A percentile compares a stretch with the other conserved stretches of the same genome.
Evolutionary conservation across 2,113 vertebrate species (phyloP).

Genomic region (Oophaga pumilio): DNA sequence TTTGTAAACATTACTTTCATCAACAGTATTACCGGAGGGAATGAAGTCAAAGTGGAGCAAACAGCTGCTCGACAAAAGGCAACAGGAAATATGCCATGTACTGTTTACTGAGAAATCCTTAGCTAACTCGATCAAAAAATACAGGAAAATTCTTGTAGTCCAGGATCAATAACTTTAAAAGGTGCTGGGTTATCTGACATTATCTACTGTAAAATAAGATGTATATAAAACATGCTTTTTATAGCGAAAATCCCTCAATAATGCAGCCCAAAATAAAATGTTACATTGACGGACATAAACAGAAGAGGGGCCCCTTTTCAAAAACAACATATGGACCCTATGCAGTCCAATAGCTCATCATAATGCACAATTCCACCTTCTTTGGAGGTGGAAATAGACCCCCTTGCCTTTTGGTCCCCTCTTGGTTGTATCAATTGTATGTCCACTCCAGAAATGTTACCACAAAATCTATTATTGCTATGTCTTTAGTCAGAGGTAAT

Average conservation of each 20-base stretch:
- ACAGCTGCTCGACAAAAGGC: background rate
- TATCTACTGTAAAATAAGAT: background rate
- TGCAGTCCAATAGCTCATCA: too few relatives aligned
- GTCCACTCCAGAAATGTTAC: too few relatives aligned
- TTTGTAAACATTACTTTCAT: constrained; percentile 32
- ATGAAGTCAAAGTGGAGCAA: background rate
- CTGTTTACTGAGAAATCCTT: background rate
- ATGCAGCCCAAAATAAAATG: background rate
- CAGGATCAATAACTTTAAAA: background rate
- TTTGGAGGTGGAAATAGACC: too few relatives aligned
- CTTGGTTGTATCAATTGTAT: too few relatives aligned
- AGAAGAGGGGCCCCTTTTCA: too few relatives aligned
- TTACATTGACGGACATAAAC: too few relatives aligned
- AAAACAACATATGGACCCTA: too few relatives aligned
- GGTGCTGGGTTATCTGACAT: background rate
- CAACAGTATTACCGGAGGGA: constrained; percentile 31
- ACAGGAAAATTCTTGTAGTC: background rate
- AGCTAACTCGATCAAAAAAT: background rate
- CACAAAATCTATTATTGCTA: too few relatives aligned
- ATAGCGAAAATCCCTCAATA: background rate
- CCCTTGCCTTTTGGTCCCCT: background rate
- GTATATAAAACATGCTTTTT: background rate
- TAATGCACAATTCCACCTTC: too few relatives aligned
- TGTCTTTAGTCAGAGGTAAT: too few relatives aligned
- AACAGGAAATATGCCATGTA: background rate